phyloP scores from a whole-genome alignment of 2,797 vertebrate species.

The Anabacerthia variegaticeps region DNA sequence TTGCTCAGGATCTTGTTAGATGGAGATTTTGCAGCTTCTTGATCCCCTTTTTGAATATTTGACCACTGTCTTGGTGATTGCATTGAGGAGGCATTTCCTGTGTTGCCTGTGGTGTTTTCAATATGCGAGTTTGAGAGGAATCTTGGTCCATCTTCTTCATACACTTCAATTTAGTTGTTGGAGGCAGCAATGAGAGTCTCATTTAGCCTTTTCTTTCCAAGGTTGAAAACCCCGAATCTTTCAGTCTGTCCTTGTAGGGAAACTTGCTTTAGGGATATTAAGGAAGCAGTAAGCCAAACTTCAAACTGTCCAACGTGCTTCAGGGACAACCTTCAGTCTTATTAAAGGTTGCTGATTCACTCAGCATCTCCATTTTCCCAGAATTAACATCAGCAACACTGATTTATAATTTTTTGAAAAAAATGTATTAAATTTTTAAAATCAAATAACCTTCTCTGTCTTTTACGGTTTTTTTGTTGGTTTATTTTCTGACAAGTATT shows the following conservation, averaged over 20 bases:
- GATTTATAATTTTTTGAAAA: background rate
- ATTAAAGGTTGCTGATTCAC: background rate
- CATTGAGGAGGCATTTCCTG: background rate
- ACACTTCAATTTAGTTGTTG: background rate
- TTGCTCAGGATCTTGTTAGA: background rate
- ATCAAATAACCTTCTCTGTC: background rate
- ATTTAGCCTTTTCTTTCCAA: background rate
- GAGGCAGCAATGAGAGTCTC: background rate
- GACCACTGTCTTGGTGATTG: background rate
- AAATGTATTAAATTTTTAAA: background rate
- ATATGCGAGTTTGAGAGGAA: background rate
- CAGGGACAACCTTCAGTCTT: background rate
- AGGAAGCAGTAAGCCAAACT: background rate
- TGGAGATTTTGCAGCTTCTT: background rate
- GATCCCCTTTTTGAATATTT: background rate
- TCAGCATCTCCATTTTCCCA: accelerated
- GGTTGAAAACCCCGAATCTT: background rate
- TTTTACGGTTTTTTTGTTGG: background rate
- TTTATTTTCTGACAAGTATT: background rate
- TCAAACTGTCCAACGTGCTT: background rate
- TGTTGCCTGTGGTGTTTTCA: background rate
- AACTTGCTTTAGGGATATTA: background rate
- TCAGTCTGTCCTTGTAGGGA: background rate
- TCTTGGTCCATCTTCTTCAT: background rate
- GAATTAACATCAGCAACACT: background rate